Conservation (phyloP, 1,140 invertebrate species). For the Tyrophagus putrescentiae region DNA sequence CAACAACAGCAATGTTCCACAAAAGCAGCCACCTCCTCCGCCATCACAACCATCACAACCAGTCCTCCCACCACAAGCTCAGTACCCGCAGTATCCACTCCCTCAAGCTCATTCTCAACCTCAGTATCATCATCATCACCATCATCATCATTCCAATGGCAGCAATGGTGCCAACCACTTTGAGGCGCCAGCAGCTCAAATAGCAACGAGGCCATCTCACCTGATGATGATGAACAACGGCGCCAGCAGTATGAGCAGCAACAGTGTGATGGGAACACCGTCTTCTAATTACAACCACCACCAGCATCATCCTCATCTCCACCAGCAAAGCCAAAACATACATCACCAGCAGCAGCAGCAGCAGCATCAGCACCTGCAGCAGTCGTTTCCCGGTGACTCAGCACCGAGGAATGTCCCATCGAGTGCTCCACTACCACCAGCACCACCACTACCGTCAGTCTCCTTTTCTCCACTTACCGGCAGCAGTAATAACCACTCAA, state of each 20-base stretch:
- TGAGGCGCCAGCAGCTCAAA: neutral
- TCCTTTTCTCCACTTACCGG: neutral
- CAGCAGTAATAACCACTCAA: conserved; percentile 1
- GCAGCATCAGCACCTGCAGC: neutral
- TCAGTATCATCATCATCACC: neutral
- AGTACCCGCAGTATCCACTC: neutral
- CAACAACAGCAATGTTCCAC: conserved; percentile 8
- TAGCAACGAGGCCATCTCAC: neutral
- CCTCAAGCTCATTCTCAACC: conserved; percentile 12
- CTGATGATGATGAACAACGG: neutral
- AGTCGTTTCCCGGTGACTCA: neutral
- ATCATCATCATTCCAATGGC: neutral
- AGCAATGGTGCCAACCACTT: neutral
- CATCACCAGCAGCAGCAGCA: conserved; percentile 20
- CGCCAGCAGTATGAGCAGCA: neutral
- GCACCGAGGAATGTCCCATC: too few species aligned
- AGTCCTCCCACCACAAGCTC: neutral
- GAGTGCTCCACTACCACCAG: too few species aligned
- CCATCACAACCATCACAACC: conserved; percentile 18
- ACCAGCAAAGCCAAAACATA: conserved; percentile 18
- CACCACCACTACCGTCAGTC: conserved; percentile 32
- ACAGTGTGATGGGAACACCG: too few species aligned
- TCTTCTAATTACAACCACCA: neutral
- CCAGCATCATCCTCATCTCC: neutral
- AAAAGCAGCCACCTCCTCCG: conserved; percentile 17